phyloP scores from a whole-genome alignment of 2,888 invertebrate genomes.

The Vesta saturnalis region DNA sequence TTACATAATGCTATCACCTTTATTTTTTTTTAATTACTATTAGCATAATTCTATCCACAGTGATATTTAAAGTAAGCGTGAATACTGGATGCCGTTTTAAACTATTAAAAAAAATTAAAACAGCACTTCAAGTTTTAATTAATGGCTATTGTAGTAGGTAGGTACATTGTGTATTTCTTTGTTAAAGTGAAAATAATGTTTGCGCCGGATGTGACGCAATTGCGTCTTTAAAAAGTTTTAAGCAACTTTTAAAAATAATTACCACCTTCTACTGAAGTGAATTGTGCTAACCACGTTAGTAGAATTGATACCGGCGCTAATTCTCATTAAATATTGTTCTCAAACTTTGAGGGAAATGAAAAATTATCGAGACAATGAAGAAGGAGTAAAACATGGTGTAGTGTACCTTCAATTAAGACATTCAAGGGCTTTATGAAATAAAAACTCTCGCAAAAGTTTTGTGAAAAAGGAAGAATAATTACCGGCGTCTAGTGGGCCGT shows the following conservation, averaged over 20 bases:
- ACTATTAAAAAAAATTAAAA: constrained; percentile 11
- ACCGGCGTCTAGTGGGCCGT: constrained; percentile 59
- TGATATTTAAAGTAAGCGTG: no score
- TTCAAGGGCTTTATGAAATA: constrained; percentile 47
- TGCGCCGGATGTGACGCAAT: constrained; percentile 32
- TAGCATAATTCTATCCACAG: no score
- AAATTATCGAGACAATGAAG: constrained; percentile 60
- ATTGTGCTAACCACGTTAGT: constrained; percentile 49
- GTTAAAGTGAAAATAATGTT: constrained; percentile 27
- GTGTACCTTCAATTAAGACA: constrained; percentile 60
- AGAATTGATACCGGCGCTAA: constrained; percentile 57
- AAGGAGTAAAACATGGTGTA: constrained; percentile 59
- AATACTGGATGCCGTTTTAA: no score
- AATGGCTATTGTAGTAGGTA: constrained; percentile 27
- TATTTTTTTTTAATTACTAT: neutral
- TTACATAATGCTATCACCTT: neutral
- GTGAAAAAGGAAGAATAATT: constrained; percentile 57
- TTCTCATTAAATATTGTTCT: constrained; percentile 60
- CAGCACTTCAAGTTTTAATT: constrained; percentile 29
- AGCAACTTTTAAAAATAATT: constrained; percentile 56
- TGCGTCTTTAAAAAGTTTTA: constrained; percentile 32
- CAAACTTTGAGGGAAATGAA: constrained; percentile 56
- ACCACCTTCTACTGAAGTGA: constrained; percentile 53
- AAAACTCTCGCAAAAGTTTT: constrained; percentile 46
- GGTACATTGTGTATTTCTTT: constrained; percentile 27